Evolutionary conservation across 2,797 vertebrate species (phyloP), one percentile per base, ranked within the genome.

Genomic region (Pseudomugil tenellus): DNA sequence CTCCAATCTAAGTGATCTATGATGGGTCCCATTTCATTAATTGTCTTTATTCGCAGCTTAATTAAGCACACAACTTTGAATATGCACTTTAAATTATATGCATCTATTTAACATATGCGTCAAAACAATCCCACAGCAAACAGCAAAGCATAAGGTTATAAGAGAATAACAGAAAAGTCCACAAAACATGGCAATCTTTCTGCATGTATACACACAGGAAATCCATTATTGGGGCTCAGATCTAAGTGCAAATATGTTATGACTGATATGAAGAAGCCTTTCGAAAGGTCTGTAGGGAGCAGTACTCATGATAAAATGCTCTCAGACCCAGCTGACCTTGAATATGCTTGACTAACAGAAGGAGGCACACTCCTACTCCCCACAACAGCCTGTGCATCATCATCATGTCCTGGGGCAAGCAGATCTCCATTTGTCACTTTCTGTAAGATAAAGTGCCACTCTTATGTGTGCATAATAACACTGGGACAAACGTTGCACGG

Each of bases 281-380:
- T 41, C 41, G 19, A 23, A 63, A 54, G 53, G 31, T 29, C 8
- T 43, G 13, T 25, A 32, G 31, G 12, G 37, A 19, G 17, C 32
- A 21, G 6, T 23, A 25, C 48, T 65, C 23, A 32, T 52, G 29
- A 31, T 48, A 32, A 29, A 39, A 37, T 11, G 31, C 0, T 19
- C 13, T 29, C 34, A 11, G 3, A 71, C 58, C 54, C 55, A 55
- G 70, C 61, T 82, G 76, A 74, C 74, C 72, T 82, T 82, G 64
- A 74, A 34, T 53, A 17, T 56, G 61, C 43, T 41, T 51, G 23
- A 63, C 72, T 55, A 34, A 63, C 67, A 70, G 49, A 39, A 37
- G 65, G 63, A 67, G 68, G 31, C 66, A 55, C 1, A 49, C 39
- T 5, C 28, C 59, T 23, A 17, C 26, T 17, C 69, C 46, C 74